These are phyloP conservation scores for Drosophila setosimentum DNA, from an alignment of 2,888 invertebrate genomes.

Conservation along the genomic window DNA sequence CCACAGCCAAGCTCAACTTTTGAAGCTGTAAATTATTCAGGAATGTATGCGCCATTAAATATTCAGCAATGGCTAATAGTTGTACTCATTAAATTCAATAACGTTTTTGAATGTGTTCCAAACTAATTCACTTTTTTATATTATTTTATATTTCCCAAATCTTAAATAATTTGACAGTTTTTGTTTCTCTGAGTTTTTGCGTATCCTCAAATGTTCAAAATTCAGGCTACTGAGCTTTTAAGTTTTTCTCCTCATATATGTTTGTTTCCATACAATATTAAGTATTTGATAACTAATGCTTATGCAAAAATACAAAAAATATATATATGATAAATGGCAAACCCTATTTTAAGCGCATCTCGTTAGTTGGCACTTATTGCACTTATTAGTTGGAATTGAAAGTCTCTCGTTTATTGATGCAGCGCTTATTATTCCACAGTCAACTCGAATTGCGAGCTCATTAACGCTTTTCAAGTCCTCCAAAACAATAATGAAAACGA, in stretches of 20 bases:
- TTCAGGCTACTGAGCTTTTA: neutral
- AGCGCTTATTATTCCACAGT: conserved; percentile 18
- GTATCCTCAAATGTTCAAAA: neutral
- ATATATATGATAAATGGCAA: neutral
- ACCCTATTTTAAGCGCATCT: neutral
- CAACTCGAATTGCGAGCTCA: conserved; percentile 46
- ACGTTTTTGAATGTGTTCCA: neutral
- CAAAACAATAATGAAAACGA: conserved; percentile 44
- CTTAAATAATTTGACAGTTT: neutral
- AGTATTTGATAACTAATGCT: neutral
- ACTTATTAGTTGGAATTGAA: conserved; percentile 9
- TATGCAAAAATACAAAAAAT: neutral
- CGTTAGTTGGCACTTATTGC: conserved; percentile 12
- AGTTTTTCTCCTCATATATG: neutral
- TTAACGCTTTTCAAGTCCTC: conserved; percentile 50
- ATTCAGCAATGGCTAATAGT: neutral
- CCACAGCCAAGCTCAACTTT: neutral
- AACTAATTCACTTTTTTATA: neutral
- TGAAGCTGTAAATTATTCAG: neutral
- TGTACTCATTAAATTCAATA: neutral
- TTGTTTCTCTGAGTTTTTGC: neutral
- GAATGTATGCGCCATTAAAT: neutral
- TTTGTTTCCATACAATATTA: neutral
- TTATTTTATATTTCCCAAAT: neutral
- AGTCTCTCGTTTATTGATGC: conserved; percentile 21